These are phyloP conservation scores for Poeciliopsis presidionis DNA, from an alignment of 2,797 vertebrate genomes.

Conservation along the genomic window DNA sequence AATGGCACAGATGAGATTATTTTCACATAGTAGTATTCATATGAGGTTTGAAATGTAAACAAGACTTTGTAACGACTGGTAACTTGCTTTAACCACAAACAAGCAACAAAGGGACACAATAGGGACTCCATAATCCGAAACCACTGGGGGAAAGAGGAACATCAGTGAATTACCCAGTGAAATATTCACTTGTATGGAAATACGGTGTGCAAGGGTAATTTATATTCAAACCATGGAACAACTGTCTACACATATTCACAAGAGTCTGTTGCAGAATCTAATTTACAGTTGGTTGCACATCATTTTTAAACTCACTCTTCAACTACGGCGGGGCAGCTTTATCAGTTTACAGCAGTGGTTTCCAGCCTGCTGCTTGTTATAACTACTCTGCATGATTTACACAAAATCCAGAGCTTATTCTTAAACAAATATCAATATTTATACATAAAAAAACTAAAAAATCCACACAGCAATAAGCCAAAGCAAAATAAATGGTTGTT, in stretches of 20 bases:
- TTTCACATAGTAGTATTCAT: slow-evolving; percentile 34
- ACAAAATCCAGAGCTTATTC: background rate
- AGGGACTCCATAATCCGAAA: slow-evolving; percentile 58
- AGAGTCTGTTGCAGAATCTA: slow-evolving; percentile 34
- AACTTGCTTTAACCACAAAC: slow-evolving; percentile 60
- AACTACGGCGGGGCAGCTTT: background rate
- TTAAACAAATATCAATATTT: background rate
- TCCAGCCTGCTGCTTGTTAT: background rate
- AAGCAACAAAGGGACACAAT: slow-evolving; percentile 63
- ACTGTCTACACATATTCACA: slow-evolving; percentile 44
- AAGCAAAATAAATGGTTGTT: background rate
- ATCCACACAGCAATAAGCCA: background rate
- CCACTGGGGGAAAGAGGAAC: slow-evolving; percentile 60
- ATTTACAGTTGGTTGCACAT: slow-evolving; percentile 30
- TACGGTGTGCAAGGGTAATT: slow-evolving; percentile 48
- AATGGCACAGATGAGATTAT: slow-evolving; percentile 14
- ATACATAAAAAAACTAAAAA: background rate
- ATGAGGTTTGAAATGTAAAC: slow-evolving; percentile 53
- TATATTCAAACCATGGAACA: slow-evolving; percentile 66
- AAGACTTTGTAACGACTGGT: slow-evolving; percentile 45
- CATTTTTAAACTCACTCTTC: slow-evolving; percentile 22
- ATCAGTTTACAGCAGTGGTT: slow-evolving; percentile 12
- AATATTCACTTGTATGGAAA: slow-evolving; percentile 55
- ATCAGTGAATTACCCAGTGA: slow-evolving; percentile 52
- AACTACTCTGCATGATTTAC: background rate